A percentile compares a stretch with the other conserved stretches of the same genome.
These are phyloP conservation scores for Germaria angustata DNA, from an alignment of 2,888 invertebrate genomes.

Conservation along the genomic window DNA sequence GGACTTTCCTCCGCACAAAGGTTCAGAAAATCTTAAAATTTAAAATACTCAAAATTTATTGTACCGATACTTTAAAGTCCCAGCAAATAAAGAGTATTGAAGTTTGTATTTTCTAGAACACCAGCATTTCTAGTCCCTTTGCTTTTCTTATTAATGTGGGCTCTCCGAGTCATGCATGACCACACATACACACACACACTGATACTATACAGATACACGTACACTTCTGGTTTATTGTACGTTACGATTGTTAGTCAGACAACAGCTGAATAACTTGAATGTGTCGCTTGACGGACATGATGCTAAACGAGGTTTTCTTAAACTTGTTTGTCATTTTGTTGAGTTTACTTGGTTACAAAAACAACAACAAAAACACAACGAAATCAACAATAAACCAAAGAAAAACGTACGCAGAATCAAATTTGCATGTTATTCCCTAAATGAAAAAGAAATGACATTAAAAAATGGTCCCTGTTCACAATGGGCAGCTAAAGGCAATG, in stretches of 20 bases:
- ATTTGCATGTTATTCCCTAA: conserved; percentile 65
- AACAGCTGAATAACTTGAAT: conserved; percentile 62
- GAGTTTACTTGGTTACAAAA: conserved; percentile 28
- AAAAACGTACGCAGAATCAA: conserved; percentile 34
- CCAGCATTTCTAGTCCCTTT: neutral
- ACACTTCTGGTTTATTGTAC: conserved; percentile 55
- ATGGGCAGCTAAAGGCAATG: conserved; percentile 24
- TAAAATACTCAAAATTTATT: neutral
- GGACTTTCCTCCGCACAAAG: too few relatives aligned
- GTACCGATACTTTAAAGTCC: neutral
- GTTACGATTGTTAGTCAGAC: conserved; percentile 51
- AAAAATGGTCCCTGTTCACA: conserved; percentile 30
- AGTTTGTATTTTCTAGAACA: neutral
- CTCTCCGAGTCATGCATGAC: conserved; percentile 74
- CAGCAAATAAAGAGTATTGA: neutral
- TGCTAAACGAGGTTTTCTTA: conserved; percentile 41
- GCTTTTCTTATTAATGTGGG: conserved; percentile 38
- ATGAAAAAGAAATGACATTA: conserved; percentile 55
- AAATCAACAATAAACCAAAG: neutral
- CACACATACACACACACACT: too few relatives aligned
- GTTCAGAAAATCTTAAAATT: too few relatives aligned
- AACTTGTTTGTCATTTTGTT: conserved; percentile 28
- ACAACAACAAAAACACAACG: too few relatives aligned
- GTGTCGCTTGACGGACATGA: conserved; percentile 63
- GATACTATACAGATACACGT: conserved; percentile 34